A percentile compares a stretch with the other conserved stretches of the same genome.
These are phyloP conservation scores for Enhydra lutris DNA, from an alignment of 2,113 vertebrate genomes.

Conservation along the genomic window DNA sequence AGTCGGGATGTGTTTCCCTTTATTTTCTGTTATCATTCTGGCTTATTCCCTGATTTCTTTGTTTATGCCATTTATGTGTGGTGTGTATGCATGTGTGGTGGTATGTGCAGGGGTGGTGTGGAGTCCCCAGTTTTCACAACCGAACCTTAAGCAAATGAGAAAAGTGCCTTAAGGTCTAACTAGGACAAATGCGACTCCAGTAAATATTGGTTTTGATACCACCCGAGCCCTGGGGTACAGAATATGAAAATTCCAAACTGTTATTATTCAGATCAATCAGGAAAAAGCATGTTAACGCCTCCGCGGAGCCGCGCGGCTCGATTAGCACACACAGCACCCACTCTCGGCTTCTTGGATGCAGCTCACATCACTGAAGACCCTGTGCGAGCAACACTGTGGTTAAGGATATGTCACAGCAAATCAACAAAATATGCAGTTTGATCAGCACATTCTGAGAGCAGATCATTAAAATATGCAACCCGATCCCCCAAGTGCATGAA, in stretches of 20 bases:
- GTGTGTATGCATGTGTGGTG: background rate
- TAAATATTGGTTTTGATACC: conserved; percentile 63
- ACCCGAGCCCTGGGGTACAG: background rate
- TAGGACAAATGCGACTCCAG: background rate
- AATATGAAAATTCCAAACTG: conserved; percentile 43
- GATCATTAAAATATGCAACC: conserved; percentile 69
- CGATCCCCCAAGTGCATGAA: conserved; percentile 67
- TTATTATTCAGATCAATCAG: conserved; percentile 56
- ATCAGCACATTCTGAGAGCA: conserved; percentile 62
- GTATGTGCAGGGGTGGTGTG: no score
- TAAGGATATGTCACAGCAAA: conserved; percentile 66
- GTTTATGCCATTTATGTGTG: background rate
- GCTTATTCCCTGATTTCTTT: background rate
- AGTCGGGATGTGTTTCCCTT: background rate
- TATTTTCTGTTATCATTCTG: background rate
- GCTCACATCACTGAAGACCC: conserved; percentile 64
- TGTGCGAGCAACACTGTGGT: background rate
- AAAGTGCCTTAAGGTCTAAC: conserved; percentile 16
- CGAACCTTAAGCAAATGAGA: conserved; percentile 37
- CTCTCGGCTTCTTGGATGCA: conserved; percentile 53
- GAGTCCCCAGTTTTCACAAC: background rate
- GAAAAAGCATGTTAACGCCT: background rate
- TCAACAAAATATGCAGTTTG: conserved; percentile 69
- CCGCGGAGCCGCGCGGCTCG: conserved; percentile 28
- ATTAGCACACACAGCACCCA: conserved; percentile 52